These are phyloP conservation scores for Doris montereyensis DNA, from an alignment of 2,888 invertebrate genomes.

Conservation along the genomic window DNA sequence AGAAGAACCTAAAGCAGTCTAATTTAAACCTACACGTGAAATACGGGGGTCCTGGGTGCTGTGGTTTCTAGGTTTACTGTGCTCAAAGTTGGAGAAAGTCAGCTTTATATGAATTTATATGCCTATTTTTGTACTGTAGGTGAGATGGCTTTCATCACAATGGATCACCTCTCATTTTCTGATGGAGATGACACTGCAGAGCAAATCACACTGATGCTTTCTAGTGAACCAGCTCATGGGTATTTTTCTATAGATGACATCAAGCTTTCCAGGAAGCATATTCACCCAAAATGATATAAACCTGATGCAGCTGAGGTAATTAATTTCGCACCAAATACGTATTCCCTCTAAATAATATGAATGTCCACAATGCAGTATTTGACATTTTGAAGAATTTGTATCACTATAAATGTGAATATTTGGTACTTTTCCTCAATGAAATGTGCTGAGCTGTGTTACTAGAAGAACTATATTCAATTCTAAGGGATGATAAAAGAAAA, in stretches of 20 bases:
- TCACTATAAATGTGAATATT: neutral
- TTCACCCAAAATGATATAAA: slow-evolving; percentile 66
- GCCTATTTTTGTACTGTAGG: slow-evolving; percentile 48
- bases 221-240: slow-evolving; percentile 54
- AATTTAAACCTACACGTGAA: too few species aligned
- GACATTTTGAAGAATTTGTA: neutral
- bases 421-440: neutral
- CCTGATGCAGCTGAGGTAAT: slow-evolving; percentile 56
- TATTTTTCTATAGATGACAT: slow-evolving; percentile 50
- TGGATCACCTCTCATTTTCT: slow-evolving; percentile 57
- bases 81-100: too few species aligned
- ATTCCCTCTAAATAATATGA: neutral
- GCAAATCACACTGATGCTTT: slow-evolving; percentile 53
- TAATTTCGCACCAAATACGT: neutral
- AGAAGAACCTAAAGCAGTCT: too few species aligned
- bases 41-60: too few species aligned
- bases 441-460: neutral
- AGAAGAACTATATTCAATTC: too few species aligned
- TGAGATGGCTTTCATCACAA: slow-evolving; percentile 48
- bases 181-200: slow-evolving; percentile 57
- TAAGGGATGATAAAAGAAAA: too few species aligned
- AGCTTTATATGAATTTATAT: neutral
- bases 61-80: too few species aligned
- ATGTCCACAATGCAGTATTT: neutral
- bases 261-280: slow-evolving; percentile 49